A percentile compares a stretch with the other conserved stretches of the same genome.
These are phyloP conservation scores for Arrhopalites spinosus DNA, from an alignment of 2,888 invertebrate species.

Conservation along the genomic window DNA sequence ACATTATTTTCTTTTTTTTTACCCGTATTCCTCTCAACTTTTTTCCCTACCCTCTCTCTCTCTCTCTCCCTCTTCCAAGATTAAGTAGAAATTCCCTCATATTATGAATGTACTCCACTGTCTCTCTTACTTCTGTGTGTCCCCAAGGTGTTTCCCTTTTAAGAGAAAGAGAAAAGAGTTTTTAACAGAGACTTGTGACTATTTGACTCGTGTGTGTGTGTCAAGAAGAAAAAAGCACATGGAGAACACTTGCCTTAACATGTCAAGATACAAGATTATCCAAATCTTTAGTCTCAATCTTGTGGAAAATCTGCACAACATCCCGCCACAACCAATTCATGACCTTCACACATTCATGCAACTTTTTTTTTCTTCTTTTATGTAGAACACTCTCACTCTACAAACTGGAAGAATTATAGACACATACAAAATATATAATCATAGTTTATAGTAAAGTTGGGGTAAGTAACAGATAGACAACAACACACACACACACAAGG, in stretches of 20 bases:
- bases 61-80: conserved; percentile 9
- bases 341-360: neutral
- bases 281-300: conserved; percentile 6
- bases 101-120: neutral
- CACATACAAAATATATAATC: neutral
- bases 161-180: too few relatives aligned
- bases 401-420: neutral
- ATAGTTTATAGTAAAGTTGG: too few relatives aligned
- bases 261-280: conserved; percentile 27
- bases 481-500: neutral
- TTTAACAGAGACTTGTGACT: neutral
- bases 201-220: neutral
- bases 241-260: conserved; percentile 20
- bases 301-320: conserved; percentile 9
- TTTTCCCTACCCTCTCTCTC: too few relatives aligned
- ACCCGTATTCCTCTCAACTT: neutral
- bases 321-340: neutral
- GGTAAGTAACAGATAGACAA: neutral
- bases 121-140: neutral
- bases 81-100: neutral
- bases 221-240: conserved; percentile 20
- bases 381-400: neutral
- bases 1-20: neutral
- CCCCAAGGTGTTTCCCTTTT: neutral
- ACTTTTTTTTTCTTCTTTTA: too few relatives aligned